These are phyloP conservation scores for Eulithis prunata DNA, from an alignment of 2,888 invertebrate species.

Conservation along the genomic window DNA sequence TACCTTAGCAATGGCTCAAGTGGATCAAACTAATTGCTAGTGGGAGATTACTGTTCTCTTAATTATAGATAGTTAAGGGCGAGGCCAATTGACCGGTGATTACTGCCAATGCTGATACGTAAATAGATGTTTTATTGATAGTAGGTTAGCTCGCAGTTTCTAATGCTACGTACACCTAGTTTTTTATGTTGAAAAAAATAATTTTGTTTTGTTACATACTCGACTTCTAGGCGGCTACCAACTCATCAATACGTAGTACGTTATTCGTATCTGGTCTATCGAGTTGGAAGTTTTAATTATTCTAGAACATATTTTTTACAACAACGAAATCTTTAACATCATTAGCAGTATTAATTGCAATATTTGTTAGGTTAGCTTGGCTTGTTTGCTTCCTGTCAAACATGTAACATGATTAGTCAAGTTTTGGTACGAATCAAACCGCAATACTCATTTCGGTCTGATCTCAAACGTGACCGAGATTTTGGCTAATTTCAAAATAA, in stretches of 20 bases:
- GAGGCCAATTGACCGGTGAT: slow-evolving; percentile 29
- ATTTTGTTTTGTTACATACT: no score
- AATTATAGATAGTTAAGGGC: slow-evolving; percentile 31
- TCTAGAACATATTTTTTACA: no score
- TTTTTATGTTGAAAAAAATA: neutral
- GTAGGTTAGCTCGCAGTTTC: neutral
- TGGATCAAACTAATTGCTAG: slow-evolving; percentile 30
- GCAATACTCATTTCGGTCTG: slow-evolving; percentile 16
- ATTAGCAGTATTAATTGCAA: slow-evolving; percentile 5
- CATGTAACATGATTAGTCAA: slow-evolving; percentile 18
- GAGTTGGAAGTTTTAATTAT: no score
- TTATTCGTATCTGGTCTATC: no score
- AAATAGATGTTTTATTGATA: slow-evolving; percentile 20
- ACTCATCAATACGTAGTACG: no score
- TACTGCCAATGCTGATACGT: slow-evolving; percentile 27
- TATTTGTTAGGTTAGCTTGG: neutral
- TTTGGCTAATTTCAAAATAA: slow-evolving; percentile 37
- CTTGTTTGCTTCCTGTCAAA: slow-evolving; percentile 21
- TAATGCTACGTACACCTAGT: neutral
- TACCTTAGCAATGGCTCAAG: slow-evolving; percentile 35
- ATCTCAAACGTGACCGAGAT: slow-evolving; percentile 39
- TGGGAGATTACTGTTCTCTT: slow-evolving; percentile 22
- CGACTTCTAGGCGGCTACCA: no score
- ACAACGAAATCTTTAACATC: no score
- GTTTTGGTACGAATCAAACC: slow-evolving; percentile 17